Conservation (phyloP, 1,140 invertebrate species). For the Diuraphis noxia region DNA sequence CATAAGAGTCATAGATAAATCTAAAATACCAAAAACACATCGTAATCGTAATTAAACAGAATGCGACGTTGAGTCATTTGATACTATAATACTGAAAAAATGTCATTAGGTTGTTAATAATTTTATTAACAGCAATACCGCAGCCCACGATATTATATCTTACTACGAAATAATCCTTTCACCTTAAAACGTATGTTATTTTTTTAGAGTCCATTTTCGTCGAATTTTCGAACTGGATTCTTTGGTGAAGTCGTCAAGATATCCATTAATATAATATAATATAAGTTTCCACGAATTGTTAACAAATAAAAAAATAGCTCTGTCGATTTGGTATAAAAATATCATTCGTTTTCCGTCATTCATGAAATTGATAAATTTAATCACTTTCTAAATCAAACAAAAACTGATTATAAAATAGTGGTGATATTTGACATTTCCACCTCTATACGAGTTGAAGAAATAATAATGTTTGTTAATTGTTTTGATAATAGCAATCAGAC, state of each 20-base stretch:
- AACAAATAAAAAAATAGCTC: background rate
- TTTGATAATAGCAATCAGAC: background rate
- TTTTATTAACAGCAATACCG: background rate
- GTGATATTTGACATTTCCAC: background rate
- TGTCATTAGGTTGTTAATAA: slow-evolving; percentile 4
- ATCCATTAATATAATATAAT: background rate
- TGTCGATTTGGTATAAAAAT: background rate
- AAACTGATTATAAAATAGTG: background rate
- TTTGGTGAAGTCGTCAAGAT: background rate
- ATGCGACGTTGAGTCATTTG: background rate
- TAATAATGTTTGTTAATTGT: background rate
- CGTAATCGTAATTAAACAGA: background rate
- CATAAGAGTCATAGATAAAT: background rate
- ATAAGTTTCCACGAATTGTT: background rate
- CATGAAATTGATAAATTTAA: background rate
- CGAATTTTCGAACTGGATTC: background rate
- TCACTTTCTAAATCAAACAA: background rate
- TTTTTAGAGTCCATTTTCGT: background rate
- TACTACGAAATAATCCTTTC: background rate
- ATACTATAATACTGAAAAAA: background rate
- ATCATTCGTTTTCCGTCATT: background rate
- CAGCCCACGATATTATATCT: background rate
- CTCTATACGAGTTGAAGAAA: background rate
- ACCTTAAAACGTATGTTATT: background rate
- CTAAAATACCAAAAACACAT: background rate